phyloP scores from a whole-genome alignment of 2,113 vertebrate genomes.

The Oceanites oceanicus region DNA sequence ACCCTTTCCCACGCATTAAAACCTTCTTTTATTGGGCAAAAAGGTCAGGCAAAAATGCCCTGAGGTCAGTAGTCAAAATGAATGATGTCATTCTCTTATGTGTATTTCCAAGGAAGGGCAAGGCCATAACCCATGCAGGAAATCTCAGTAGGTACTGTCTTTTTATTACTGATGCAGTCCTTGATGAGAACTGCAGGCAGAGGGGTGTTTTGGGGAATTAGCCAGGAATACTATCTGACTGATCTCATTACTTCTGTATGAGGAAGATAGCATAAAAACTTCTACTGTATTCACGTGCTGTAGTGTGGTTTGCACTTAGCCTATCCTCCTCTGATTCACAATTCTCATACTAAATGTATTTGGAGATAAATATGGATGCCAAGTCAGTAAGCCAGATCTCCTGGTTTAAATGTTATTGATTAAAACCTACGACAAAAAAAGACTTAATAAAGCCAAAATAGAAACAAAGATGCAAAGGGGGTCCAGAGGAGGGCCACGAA shows the following conservation, averaged over 20 bases:
- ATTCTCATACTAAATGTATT: background rate
- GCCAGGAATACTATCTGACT: background rate
- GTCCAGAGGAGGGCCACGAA: background rate
- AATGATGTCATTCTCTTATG: background rate
- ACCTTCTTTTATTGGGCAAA: background rate
- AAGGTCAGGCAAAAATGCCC: background rate
- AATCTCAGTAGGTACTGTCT: background rate
- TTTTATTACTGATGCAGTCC: background rate
- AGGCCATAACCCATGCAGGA: background rate
- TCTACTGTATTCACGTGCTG: background rate
- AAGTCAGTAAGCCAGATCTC: background rate
- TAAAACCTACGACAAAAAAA: background rate
- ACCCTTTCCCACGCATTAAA: background rate
- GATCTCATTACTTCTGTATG: background rate
- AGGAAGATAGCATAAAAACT: background rate
- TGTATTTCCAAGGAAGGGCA: background rate
- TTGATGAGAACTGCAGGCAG: background rate
- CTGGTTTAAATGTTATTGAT: background rate
- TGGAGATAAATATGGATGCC: background rate
- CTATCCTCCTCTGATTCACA: background rate
- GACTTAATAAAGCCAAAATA: background rate
- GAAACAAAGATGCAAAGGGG: background rate
- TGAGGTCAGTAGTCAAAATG: background rate
- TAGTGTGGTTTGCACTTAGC: background rate
- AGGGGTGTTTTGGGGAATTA: background rate